phyloP scores from a whole-genome alignment of 2,113 vertebrate species.

The Phalacrocorax brasilianus region DNA sequence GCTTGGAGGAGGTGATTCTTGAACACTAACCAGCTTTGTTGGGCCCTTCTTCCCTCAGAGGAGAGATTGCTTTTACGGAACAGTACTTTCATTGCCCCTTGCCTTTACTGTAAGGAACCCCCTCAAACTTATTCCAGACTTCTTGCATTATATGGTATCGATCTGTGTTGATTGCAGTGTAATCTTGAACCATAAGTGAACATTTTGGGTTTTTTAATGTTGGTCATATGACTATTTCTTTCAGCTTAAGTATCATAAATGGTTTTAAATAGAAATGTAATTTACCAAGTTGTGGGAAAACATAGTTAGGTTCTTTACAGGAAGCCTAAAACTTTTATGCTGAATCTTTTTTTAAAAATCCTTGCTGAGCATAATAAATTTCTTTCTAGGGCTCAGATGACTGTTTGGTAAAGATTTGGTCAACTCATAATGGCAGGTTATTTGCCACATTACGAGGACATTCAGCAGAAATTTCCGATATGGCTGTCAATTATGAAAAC shows the following conservation, averaged over 20 bases:
- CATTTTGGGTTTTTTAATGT: background rate
- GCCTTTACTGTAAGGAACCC: background rate
- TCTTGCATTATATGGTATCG: background rate
- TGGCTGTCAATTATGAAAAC: conserved; percentile 97
- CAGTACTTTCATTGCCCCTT: background rate
- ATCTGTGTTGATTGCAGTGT: background rate
- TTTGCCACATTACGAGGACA: conserved; percentile 93
- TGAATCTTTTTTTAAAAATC: background rate
- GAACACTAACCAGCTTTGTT: no score
- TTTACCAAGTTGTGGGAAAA: background rate
- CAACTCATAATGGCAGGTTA: conserved; percentile 91
- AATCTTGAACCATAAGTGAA: background rate
- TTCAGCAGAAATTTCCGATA: conserved; percentile 96
- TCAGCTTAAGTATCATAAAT: background rate
- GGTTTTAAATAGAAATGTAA: background rate
- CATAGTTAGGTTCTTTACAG: background rate
- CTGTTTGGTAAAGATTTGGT: conserved; percentile 98
- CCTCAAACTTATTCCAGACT: background rate
- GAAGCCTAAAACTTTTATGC: background rate
- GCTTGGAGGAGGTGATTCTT: no score
- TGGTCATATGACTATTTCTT: background rate
- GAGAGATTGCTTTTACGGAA: background rate
- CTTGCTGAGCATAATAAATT: background rate
- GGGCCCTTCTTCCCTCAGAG: background rate
- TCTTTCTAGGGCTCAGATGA: conserved; percentile 91